A percentile compares a stretch with the other conserved stretches of the same genome.
Evolutionary conservation across 2,888 invertebrate species (phyloP).

Genomic region (Eilema depressum): DNA sequence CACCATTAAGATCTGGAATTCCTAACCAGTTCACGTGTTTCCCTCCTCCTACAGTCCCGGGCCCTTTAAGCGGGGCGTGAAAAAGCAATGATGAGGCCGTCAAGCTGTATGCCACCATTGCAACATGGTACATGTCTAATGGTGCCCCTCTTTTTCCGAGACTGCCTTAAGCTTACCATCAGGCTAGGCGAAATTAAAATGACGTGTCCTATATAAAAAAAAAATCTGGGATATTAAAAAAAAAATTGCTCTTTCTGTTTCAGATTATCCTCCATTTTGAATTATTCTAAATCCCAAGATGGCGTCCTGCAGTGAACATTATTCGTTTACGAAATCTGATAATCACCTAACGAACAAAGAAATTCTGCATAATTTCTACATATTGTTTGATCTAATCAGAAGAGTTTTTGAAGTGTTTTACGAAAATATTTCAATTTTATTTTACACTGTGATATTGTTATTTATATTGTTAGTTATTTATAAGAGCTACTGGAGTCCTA

Average conservation of each 20-base stretch:
- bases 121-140: too few relatives aligned
- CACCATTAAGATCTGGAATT: too few relatives aligned
- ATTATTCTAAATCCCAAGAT: conserved; percentile 25
- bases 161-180: too few relatives aligned
- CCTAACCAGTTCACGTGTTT: too few relatives aligned
- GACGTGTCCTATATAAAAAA: too few relatives aligned
- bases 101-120: too few relatives aligned
- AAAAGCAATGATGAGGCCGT: too few relatives aligned
- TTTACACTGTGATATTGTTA: conserved; percentile 52
- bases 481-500: conserved; percentile 66
- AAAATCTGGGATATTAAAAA: too few relatives aligned
- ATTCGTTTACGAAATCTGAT: conserved; percentile 14
- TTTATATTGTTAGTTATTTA: conserved; percentile 58
- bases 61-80: too few relatives aligned
- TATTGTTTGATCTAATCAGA: conserved; percentile 39
- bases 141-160: too few relatives aligned
- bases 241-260: conserved; percentile 22
- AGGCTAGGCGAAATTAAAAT: too few relatives aligned
- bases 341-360: conserved; percentile 36
- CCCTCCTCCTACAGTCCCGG: too few relatives aligned
- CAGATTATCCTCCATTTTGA: conserved; percentile 27
- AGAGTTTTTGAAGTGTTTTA: conserved; percentile 44
- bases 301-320: conserved; percentile 19
- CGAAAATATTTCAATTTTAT: conserved; percentile 48
- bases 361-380: conserved; percentile 48